These are phyloP conservation scores for Ichneumoninae sp. DNA, from an alignment of 2,888 invertebrate species.

Conservation along the genomic window DNA sequence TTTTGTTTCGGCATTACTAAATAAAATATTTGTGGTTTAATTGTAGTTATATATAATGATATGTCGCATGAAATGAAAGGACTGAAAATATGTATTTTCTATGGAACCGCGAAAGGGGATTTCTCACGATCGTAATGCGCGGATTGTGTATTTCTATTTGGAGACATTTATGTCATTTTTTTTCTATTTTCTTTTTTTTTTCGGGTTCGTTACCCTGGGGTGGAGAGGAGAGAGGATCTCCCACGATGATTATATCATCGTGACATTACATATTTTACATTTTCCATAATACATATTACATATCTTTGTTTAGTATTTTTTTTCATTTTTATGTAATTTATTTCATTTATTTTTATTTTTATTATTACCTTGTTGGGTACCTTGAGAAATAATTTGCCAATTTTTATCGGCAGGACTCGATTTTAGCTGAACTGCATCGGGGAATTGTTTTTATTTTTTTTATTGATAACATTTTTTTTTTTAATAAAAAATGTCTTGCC, in stretches of 20 bases:
- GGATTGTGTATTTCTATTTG: background rate
- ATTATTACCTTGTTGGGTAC: background rate
- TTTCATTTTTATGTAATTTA: background rate
- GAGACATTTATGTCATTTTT: background rate
- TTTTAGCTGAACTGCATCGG: background rate
- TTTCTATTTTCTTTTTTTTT: background rate
- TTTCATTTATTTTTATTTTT: too few relatives aligned
- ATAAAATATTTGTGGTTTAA: too few relatives aligned
- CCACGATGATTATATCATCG: background rate
- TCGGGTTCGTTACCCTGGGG: background rate
- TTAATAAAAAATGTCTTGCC: too few relatives aligned
- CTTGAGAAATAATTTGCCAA: background rate
- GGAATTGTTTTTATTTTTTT: too few relatives aligned
- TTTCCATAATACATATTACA: too few relatives aligned
- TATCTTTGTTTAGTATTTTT: too few relatives aligned
- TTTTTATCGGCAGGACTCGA: background rate
- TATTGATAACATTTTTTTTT: too few relatives aligned
- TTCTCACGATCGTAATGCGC: constrained; percentile 11
- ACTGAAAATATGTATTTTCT: too few relatives aligned
- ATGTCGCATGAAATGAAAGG: too few relatives aligned
- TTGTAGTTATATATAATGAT: too few relatives aligned
- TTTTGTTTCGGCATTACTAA: too few relatives aligned
- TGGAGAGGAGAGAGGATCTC: background rate
- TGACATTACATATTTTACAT: too few relatives aligned
- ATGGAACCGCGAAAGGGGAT: background rate